These are phyloP conservation scores for Chloropsis cyanopogon DNA, from an alignment of 2,113 vertebrate genomes.

Conservation along the genomic window DNA sequence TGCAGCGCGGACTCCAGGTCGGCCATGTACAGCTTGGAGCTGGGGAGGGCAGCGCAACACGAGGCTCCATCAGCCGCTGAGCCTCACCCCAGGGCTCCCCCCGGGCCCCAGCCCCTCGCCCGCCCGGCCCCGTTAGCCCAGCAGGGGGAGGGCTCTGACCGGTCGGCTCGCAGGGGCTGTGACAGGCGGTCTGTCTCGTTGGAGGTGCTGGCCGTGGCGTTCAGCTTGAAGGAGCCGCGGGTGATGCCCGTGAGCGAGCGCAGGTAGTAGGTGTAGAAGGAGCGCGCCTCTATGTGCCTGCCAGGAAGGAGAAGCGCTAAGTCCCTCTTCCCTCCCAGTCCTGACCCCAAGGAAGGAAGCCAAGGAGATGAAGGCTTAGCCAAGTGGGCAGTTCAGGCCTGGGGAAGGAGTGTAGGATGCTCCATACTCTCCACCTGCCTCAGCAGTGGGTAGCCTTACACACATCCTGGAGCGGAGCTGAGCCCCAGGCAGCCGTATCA, in stretches of 20 bases:
- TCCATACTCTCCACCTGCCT: not conserved
- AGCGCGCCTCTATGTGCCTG: slow-evolving; percentile 79
- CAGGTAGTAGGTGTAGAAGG: slow-evolving; percentile 83
- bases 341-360: not conserved
- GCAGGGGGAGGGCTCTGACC: slow-evolving; percentile 50
- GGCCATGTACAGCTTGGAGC: slow-evolving; percentile 85
- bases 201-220: rapidly evolving
- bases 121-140: not conserved
- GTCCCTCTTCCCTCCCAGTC: not conserved
- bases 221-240: slow-evolving; percentile 65
- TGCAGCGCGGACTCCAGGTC: slow-evolving; percentile 89
- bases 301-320: not conserved
- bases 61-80: not conserved
- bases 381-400: not conserved
- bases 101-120: not conserved
- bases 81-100: rapidly evolving
- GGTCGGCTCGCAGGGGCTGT: slow-evolving; percentile 73
- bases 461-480: rapidly evolving
- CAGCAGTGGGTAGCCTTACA: not conserved
- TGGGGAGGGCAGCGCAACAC: not conserved
- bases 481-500: rapidly evolving
- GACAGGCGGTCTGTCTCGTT: not conserved
- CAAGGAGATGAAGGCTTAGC: not conserved
- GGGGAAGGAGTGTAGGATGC: rapidly evolving
- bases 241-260: slow-evolving; percentile 74